Conservation (phyloP, 2,797 vertebrate species). For the Gastrophryne carolinensis region DNA sequence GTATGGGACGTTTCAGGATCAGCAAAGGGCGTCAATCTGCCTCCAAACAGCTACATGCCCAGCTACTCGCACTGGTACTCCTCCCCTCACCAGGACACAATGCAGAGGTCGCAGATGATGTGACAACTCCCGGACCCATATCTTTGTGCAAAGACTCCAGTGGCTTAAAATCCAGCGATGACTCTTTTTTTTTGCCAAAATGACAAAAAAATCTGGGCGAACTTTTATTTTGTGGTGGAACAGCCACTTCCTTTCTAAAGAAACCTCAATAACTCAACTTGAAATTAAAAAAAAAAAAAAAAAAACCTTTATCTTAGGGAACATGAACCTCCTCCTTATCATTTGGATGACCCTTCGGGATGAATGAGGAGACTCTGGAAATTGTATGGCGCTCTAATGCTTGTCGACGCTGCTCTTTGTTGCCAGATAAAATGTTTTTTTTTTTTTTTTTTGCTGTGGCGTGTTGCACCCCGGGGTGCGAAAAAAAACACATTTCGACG, state of each 20-base stretch:
- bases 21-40: slow-evolving; percentile 95
- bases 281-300: slow-evolving; percentile 50
- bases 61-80: slow-evolving; percentile 98
- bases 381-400: slow-evolving; percentile 63
- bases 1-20: slow-evolving; percentile 97
- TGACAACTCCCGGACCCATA: slow-evolving; percentile 63
- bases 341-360: slow-evolving; percentile 69
- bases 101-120: slow-evolving; percentile 94
- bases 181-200: slow-evolving; percentile 58
- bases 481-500: neutral
- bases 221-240: slow-evolving; percentile 58
- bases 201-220: slow-evolving; percentile 61
- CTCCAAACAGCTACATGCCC: slow-evolving; percentile 96
- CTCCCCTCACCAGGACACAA: slow-evolving; percentile 95
- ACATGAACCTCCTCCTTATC: slow-evolving; percentile 65
- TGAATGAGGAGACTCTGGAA: slow-evolving; percentile 64
- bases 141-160: slow-evolving; percentile 57
- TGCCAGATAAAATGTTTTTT: neutral
- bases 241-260: slow-evolving; percentile 53
- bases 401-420: neutral
- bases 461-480: neutral
- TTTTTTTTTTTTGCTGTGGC: neutral
- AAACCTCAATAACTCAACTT: slow-evolving; percentile 66
- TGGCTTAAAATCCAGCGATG: slow-evolving; percentile 60
- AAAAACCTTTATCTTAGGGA: slow-evolving; percentile 58